Evolutionary conservation across 2,888 invertebrate species (phyloP), one percentile per base, ranked within the genome.

Genomic region (Apodemia hepburni): DNA sequence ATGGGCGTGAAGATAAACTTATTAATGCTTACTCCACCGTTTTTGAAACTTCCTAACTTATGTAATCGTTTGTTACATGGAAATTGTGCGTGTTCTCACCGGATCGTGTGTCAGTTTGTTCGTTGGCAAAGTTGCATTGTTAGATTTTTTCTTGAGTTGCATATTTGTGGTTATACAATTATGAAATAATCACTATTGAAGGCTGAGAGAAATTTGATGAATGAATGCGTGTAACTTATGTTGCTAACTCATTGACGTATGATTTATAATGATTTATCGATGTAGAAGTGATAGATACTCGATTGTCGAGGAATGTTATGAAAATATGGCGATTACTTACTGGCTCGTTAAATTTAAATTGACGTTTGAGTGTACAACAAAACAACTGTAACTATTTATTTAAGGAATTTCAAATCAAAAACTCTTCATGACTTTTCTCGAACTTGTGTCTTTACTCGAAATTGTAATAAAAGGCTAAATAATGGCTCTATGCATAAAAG

Each of bases 131-230:
- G 27, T 57, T 15, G 57, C 57, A 57, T 57, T 57, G 57, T 57
- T 57, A 27, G 27, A 15, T 57, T 57, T 57, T 57, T 57, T 29
- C 47, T 17, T n/a, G 4, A 2, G n/a, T 27, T 29, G 57, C 57
- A n/a, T 27, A 57, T 54, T 27, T 54, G 54, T 54, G 54, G 27
- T 57, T 57, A 29, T 27, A 57, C 57, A n/a, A 57, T 57, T 27
- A 27, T 27, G 57, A 27, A 57, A 47, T 47, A 47, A 54, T 22
- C 22, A 29, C 29, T 7, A 27, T 57, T n/a, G 57, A 57, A 57
- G 57, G 57, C 57, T 57, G 57, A 57, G 57, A 57, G 57, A 57
- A 29, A 57, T 57, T 57, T 57, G 57, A 57, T 27, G 57, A 27
- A 57, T 57, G 54, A 57, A 57, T 29, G 45, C 17, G 45, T 47